Base-by-base conservation (phyloP, 2,113 vertebrate genomes). In the Nesogale talazaci region DNA sequence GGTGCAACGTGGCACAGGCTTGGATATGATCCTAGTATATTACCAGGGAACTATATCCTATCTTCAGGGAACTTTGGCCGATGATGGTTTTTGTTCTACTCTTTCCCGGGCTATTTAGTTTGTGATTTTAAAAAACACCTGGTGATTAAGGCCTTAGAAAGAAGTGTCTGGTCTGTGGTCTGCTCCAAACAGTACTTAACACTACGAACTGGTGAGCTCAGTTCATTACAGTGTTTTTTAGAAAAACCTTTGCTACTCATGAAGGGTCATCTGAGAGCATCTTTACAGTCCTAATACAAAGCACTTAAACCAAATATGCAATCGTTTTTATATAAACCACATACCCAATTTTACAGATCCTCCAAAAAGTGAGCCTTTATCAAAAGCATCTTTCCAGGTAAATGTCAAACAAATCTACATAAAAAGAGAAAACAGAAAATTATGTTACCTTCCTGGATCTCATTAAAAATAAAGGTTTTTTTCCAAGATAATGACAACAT, bases 321-420 rank as follows among this genome's bases (percentile, higher is more conserved):
- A 27, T n/a, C 59, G 38, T 79, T 94, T 86, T 72, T 46, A 80
- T 87, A 94, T 92, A 70, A 80, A 70, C 93, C 85, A 97, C 99
- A 98, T 98, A 99, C 99, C 98, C 82, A 99, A 93, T 97, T 99
- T 99, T 96, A 99, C 99, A 42, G 99, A 99, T 94, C 99, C 99
- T 84, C 99, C 99, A 95, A 99, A 99, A 81, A 99, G 98, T 0
- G 99, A 99, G 94, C 99, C 99, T 99, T 99, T 99, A 97, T 99
- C 99, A 97, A 99, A 99, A 89, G 99, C 99, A 98, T 99, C 99
- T 97, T 99, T 99, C 99, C 99, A 99, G 0, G 99, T 99, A 97
- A 99, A 99, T 29, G 99, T 99, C 96, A 99, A 97, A 97, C 99
- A 99, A 95, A 99, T 98, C 99, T 99, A 96, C 4, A 97, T 83